These are phyloP conservation scores for Ashinkailepas kermadecensis DNA, from an alignment of 2,888 invertebrate species.

Conservation along the genomic window DNA sequence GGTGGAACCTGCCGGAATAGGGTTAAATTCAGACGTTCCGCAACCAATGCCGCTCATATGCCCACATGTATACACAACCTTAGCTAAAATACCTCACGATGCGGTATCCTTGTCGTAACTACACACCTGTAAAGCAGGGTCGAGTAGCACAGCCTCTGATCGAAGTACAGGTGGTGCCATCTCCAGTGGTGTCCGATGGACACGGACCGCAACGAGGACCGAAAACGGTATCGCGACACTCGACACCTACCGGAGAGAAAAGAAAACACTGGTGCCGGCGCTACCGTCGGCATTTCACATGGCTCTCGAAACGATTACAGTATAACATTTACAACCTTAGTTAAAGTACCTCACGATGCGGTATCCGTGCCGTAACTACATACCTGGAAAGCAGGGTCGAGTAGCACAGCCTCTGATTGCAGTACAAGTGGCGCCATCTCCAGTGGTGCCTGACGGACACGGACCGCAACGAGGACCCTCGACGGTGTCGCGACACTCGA, in stretches of 20 bases:
- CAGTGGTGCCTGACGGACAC: conserved; percentile 65
- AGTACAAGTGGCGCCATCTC: conserved; percentile 63
- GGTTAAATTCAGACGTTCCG: too few relatives aligned
- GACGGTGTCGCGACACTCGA: conserved; percentile 54
- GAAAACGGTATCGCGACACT: conserved; percentile 53
- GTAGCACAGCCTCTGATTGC: conserved; percentile 55
- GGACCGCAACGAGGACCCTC: conserved; percentile 59
- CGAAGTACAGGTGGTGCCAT: conserved; percentile 59
- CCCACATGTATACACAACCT: too few relatives aligned
- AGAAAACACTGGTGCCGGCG: not conserved
- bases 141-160: conserved; percentile 56
- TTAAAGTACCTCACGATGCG: too few relatives aligned
- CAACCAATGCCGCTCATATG: too few relatives aligned
- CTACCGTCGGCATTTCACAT: too few relatives aligned
- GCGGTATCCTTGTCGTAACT: too few relatives aligned
- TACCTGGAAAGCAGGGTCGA: conserved; percentile 54
- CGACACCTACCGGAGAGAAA: conserved; percentile 46
- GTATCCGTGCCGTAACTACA: too few relatives aligned
- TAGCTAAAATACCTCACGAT: too few relatives aligned
- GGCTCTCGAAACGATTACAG: too few relatives aligned
- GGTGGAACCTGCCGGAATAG: too few relatives aligned
- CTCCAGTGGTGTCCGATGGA: conserved; percentile 63
- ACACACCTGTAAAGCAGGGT: conserved; percentile 52
- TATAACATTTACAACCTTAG: too few relatives aligned
- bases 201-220: conserved; percentile 65